A percentile compares a stretch with the other conserved stretches of the same genome.
These are phyloP conservation scores for Oreochromis aureus DNA, from an alignment of 2,113 vertebrate genomes.

Conservation along the genomic window DNA sequence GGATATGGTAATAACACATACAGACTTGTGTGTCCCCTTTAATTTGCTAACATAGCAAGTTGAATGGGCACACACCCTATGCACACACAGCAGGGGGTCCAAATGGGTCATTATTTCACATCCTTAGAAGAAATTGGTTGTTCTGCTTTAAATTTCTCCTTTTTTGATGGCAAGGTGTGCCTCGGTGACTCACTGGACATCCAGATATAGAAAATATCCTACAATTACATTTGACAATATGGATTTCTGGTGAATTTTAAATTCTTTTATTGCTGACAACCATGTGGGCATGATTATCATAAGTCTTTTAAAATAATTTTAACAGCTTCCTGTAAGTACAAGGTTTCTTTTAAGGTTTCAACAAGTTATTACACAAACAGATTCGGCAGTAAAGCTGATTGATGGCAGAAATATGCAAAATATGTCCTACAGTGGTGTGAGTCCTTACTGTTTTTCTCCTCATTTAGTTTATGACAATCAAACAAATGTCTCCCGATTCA, in stretches of 20 bases:
- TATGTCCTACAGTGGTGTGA: neutral
- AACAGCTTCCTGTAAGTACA: neutral
- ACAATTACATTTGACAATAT: conserved; percentile 2
- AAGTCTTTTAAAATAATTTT: neutral
- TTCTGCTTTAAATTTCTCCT: conserved; percentile 12
- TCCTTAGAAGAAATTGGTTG: conserved; percentile 23
- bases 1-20: conserved; percentile 40
- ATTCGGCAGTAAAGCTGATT: neutral
- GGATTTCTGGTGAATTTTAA: neutral
- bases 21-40: conserved; percentile 13
- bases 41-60: conserved; percentile 13
- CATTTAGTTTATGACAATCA: neutral
- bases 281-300: neutral
- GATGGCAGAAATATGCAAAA: neutral
- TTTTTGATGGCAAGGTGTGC: neutral
- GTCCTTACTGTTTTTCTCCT: neutral
- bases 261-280: neutral
- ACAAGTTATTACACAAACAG: neutral
- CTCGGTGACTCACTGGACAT: neutral
- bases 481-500: neutral
- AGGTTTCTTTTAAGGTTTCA: neutral
- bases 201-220: neutral
- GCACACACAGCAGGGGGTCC: neutral
- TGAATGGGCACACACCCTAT: conserved; percentile 23
- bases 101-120: conserved; percentile 43